phyloP scores from a whole-genome alignment of 2,888 invertebrate genomes.

The Chrysina gloriosa region DNA sequence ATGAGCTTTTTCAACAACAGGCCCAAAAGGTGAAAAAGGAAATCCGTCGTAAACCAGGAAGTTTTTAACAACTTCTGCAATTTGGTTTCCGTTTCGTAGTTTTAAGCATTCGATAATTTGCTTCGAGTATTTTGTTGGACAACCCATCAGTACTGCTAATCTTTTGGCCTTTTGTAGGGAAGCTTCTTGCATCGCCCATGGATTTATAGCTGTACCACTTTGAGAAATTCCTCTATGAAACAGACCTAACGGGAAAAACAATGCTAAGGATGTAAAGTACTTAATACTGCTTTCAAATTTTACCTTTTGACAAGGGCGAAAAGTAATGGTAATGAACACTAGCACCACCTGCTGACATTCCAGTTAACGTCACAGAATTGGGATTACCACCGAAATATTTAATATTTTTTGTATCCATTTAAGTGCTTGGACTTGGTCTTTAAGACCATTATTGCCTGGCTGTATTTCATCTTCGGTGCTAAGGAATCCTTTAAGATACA shows the following conservation, averaged over 20 bases:
- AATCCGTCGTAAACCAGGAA: conserved; percentile 52
- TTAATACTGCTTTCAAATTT: conserved; percentile 5
- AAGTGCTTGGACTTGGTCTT: conserved; percentile 76
- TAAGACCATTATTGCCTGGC: conserved; percentile 77
- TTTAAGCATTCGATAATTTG: conserved; percentile 75
- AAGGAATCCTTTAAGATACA: conserved; percentile 70
- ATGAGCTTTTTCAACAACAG: conserved; percentile 69
- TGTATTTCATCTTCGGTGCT: conserved; percentile 75
- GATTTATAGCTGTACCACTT: conserved; percentile 74
- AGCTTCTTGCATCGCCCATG: conserved; percentile 67
- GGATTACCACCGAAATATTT: conserved; percentile 76
- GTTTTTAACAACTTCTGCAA: conserved; percentile 66
- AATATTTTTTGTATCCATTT: conserved; percentile 76
- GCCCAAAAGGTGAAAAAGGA: conserved; percentile 76
- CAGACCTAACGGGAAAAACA: conserved; percentile 59
- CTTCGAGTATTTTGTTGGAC: conserved; percentile 66
- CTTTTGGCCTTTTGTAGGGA: conserved; percentile 70
- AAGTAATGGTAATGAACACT: conserved; percentile 78
- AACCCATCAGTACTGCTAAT: conserved; percentile 71
- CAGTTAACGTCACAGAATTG: conserved; percentile 72
- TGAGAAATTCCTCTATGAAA: conserved; percentile 73
- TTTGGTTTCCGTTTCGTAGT: conserved; percentile 68
- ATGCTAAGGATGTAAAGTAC: neutral
- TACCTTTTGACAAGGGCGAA: conserved; percentile 67
- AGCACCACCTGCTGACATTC: conserved; percentile 77